Percentiles rank a stretch among this genome's conserved stretches.
These are phyloP conservation scores for Beaufortia kweichowensis DNA, from an alignment of 2,113 vertebrate genomes.

Conservation along the genomic window DNA sequence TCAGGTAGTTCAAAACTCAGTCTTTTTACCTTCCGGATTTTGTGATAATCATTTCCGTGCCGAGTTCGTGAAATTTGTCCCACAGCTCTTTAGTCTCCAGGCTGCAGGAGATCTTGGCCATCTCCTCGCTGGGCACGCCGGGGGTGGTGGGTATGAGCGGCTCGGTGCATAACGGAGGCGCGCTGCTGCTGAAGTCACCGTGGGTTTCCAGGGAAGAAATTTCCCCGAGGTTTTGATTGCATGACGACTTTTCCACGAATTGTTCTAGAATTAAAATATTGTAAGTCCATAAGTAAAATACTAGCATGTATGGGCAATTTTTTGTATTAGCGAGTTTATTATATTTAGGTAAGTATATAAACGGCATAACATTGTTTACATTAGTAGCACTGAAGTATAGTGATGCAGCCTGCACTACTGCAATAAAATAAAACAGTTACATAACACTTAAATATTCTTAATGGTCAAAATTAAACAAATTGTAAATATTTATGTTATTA, in stretches of 20 bases:
- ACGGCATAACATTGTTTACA: conserved; percentile 5
- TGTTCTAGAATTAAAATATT: conserved; percentile 76
- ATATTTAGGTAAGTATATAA: background rate
- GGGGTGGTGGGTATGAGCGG: conserved; percentile 94
- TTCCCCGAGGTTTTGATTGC: conserved; percentile 82
- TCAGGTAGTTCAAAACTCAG: background rate
- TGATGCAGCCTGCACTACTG: too few relatives aligned
- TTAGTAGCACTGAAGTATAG: background rate
- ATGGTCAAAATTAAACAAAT: too few relatives aligned
- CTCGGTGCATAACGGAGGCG: conserved; percentile 85
- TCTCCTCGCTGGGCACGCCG: conserved; percentile 91
- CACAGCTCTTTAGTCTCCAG: conserved; percentile 98
- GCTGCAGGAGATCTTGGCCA: conserved; percentile 96
- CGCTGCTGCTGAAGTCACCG: conserved; percentile 78
- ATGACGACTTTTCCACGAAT: conserved; percentile 96
- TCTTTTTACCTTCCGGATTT: conserved; percentile 90
- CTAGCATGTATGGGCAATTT: background rate
- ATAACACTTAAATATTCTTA: too few relatives aligned
- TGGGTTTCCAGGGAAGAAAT: conserved; percentile 83
- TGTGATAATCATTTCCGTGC: conserved; percentile 99
- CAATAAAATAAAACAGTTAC: too few relatives aligned
- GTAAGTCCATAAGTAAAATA: background rate
- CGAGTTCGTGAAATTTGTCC: conserved; percentile 98
- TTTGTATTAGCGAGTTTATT: background rate
- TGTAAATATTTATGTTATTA: too few relatives aligned